phyloP scores from a whole-genome alignment of 2,113 vertebrate species.

The Myotis yumanensis region DNA sequence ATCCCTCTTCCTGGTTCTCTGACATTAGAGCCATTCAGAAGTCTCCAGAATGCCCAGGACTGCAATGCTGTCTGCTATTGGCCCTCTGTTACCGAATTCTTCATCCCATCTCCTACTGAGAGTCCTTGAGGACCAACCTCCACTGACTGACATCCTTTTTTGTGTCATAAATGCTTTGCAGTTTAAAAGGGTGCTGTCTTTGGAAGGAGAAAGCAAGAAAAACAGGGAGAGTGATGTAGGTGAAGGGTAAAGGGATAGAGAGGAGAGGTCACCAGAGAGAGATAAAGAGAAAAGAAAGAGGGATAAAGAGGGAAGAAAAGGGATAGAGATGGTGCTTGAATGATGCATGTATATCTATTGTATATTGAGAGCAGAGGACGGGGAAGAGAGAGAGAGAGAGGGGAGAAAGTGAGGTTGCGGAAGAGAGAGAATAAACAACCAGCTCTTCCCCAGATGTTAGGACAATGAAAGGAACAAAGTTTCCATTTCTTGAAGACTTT shows the following conservation, averaged over 20 bases:
- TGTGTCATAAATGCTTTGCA: not conserved
- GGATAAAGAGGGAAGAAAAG: too few species aligned
- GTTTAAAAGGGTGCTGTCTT: not conserved
- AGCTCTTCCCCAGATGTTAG: not conserved
- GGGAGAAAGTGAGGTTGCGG: fast-evolving
- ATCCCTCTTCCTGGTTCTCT: not conserved
- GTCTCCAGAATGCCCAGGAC: not conserved
- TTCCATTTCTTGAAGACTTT: not conserved
- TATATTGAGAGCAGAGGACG: not conserved
- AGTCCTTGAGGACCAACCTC: not conserved
- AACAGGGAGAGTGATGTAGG: not conserved
- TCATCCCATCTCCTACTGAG: not conserved
- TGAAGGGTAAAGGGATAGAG: not conserved
- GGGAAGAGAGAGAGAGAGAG: too few species aligned
- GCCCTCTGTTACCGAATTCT: not conserved
- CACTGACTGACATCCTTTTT: not conserved
- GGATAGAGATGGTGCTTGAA: not conserved
- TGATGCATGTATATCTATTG: not conserved
- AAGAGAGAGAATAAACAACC: not conserved
- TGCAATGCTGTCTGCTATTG: not conserved
- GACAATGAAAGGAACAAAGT: not conserved
- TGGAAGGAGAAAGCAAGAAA: not conserved
- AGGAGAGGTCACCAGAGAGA: not conserved
- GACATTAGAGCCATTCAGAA: not conserved
- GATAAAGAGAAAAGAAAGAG: not conserved